phyloP scores from a whole-genome alignment of 2,797 vertebrate species.

The Anguilla megastoma region DNA sequence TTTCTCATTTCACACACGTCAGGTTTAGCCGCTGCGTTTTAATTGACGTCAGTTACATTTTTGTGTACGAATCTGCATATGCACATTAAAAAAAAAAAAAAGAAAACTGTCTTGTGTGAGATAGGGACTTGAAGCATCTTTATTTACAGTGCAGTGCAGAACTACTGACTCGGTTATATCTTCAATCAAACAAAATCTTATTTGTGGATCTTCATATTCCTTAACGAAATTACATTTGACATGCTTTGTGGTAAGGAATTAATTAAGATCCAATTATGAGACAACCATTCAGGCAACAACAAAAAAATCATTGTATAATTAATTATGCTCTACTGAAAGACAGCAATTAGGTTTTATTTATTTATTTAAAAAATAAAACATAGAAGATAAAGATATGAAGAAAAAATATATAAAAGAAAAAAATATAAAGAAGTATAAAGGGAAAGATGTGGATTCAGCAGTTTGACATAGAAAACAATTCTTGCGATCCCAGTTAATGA shows the following conservation, averaged over 20 bases:
- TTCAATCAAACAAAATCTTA: conserved; percentile 18
- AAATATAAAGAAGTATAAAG: neutral
- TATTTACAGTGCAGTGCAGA: neutral
- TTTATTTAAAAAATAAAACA: neutral
- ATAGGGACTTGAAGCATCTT: neutral
- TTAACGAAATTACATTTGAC: conserved; percentile 27
- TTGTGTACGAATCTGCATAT: neutral
- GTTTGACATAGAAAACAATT: neutral
- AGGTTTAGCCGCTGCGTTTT: neutral
- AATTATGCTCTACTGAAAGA: conserved; percentile 29
- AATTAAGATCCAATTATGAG: conserved; percentile 25
- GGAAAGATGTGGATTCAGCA: neutral
- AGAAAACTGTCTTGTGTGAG: neutral
- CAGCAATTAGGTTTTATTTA: neutral
- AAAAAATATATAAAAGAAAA: too few species aligned
- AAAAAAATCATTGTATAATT: conserved; percentile 28
- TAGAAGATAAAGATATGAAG: neutral
- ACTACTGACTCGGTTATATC: neutral
- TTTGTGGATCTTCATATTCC: conserved; percentile 36
- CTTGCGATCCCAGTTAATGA: neutral
- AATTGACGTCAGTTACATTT: neutral
- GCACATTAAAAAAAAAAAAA: neutral
- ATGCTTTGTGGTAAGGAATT: conserved; percentile 20
- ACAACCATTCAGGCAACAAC: neutral
- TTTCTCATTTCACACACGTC: conserved; percentile 8